phyloP scores from a whole-genome alignment of 2,888 invertebrate species.

The Mimachlamys varia region DNA sequence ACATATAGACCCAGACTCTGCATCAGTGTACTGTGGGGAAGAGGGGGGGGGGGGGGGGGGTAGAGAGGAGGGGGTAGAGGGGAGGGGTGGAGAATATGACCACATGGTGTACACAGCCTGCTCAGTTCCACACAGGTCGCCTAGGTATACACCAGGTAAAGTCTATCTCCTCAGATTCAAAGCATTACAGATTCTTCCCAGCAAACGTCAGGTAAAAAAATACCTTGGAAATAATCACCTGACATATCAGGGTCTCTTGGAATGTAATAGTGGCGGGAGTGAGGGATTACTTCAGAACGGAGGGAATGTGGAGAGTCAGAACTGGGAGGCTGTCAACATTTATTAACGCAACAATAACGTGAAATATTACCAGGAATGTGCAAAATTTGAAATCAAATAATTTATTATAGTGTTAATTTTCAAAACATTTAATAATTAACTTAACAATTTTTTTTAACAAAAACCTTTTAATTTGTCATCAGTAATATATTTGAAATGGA shows the following conservation, averaged over 20 bases:
- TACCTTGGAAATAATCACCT: not conserved
- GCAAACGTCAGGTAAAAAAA: not conserved
- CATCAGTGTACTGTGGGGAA: not conserved
- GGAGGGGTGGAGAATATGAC: not conserved
- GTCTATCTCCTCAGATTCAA: not conserved
- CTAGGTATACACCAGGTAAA: conserved; percentile 6
- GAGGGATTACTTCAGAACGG: not conserved
- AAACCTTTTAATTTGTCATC: too few species aligned
- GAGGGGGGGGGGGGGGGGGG: not conserved
- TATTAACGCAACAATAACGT: not conserved
- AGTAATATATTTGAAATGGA: too few species aligned
- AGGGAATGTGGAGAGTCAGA: not conserved
- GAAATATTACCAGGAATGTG: not conserved
- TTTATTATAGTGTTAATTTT: not conserved
- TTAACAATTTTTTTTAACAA: not conserved
- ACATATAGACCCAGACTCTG: conserved; percentile 9
- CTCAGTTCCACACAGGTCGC: conserved; percentile 4
- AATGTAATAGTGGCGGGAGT: not conserved
- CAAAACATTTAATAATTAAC: not conserved
- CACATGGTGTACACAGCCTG: not conserved
- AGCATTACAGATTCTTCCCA: not conserved
- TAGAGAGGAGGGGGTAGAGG: not conserved
- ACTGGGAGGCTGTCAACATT: not conserved
- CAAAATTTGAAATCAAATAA: not conserved
- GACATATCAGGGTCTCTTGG: not conserved